Conservation (phyloP, 2,113 vertebrate genomes). For the Laterallus jamaicensis region DNA sequence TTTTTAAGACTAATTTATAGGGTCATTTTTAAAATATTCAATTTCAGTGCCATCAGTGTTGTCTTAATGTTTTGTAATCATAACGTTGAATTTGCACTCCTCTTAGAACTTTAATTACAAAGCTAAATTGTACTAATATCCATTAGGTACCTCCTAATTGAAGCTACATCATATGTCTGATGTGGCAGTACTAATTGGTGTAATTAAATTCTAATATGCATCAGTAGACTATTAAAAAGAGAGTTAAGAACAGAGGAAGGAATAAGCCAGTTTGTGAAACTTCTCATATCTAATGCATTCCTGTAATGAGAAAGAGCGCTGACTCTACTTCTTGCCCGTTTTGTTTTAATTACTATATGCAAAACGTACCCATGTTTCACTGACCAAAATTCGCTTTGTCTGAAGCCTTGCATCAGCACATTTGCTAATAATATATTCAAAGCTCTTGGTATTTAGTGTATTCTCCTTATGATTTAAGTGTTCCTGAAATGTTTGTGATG, state of each 20-base stretch:
- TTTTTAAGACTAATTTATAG: constrained; percentile 30
- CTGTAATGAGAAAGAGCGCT: not conserved
- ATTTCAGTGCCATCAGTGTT: constrained; percentile 54
- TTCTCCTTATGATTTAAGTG: not conserved
- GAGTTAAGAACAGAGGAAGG: constrained; percentile 52
- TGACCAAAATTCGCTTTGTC: not conserved
- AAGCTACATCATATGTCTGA: constrained; percentile 79
- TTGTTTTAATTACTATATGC: not conserved
- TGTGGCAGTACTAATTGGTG: constrained; percentile 77
- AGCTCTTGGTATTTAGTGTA: not conserved
- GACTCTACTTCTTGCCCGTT: not conserved
- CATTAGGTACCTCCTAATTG: constrained; percentile 79
- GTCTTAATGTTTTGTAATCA: constrained; percentile 76
- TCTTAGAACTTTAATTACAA: constrained; percentile 81
- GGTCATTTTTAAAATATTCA: constrained; percentile 48
- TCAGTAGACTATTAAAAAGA: constrained; percentile 72
- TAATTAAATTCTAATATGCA: constrained; percentile 82
- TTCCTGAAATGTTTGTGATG: not conserved
- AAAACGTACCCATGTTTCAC: not conserved
- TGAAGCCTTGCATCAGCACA: not conserved
- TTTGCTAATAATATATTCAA: not conserved
- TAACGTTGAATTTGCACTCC: constrained; percentile 77
- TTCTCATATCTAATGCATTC: constrained; percentile 7
- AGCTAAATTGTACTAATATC: constrained; percentile 78
- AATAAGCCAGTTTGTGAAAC: constrained; percentile 52